Conservation (phyloP, 2,113 vertebrate species). For the Pseudois nayaur region DNA sequence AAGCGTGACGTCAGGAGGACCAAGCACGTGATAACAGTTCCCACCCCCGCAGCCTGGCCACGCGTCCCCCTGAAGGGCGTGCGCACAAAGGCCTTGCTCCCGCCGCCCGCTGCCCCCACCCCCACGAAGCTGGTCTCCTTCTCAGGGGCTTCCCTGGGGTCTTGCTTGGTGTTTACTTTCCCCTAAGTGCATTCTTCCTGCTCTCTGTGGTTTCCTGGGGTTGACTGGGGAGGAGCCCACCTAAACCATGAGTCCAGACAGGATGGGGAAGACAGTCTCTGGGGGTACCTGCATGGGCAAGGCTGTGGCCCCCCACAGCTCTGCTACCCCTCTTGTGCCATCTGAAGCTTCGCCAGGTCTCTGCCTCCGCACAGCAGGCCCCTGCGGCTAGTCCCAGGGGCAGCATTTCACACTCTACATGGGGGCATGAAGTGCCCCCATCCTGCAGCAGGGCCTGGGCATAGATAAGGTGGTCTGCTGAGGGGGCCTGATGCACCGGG, state of each 20-base stretch:
- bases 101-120: accelerated
- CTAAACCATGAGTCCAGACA: not conserved
- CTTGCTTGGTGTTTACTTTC: not conserved
- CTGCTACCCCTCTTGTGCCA: accelerated
- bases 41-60: not conserved
- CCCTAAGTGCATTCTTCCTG: not conserved
- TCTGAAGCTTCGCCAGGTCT: not conserved
- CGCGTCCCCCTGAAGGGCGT: accelerated
- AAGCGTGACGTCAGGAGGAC: not conserved
- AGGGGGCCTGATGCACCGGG: not conserved
- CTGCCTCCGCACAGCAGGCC: accelerated
- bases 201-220: no score
- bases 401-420: no score
- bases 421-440: not conserved
- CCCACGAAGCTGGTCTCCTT: accelerated
- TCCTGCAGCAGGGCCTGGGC: no score
- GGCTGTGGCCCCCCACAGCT: not conserved
- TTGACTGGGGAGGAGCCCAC: no score
- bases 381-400: not conserved
- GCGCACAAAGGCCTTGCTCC: not conserved
- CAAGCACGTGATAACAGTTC: accelerated
- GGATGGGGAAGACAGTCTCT: not conserved
- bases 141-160: not conserved
- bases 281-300: not conserved
- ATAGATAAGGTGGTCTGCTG: not conserved